phyloP scores from a whole-genome alignment of 2,888 invertebrate genomes.

The Patella depressa region DNA sequence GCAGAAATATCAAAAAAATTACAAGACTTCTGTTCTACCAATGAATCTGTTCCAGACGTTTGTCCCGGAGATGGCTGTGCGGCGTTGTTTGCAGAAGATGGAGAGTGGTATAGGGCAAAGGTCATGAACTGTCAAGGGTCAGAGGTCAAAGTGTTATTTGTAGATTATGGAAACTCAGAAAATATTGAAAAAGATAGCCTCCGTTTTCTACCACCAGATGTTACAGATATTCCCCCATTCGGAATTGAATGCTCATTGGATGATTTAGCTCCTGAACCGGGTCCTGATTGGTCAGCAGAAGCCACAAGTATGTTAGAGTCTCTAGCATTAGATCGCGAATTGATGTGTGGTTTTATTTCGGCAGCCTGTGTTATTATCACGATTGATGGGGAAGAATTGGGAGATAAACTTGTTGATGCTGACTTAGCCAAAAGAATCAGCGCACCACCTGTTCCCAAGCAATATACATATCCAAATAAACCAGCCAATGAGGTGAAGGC shows the following conservation, averaged over 20 bases:
- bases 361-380: conserved; percentile 36
- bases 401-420: conserved; percentile 17
- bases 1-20: conserved; percentile 40
- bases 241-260: conserved; percentile 42
- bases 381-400: conserved; percentile 38
- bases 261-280: conserved; percentile 42
- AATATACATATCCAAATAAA: conserved; percentile 20
- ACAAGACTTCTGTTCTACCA: not conserved
- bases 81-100: conserved; percentile 47
- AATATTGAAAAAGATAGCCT: conserved; percentile 23
- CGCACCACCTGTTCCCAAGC: not conserved
- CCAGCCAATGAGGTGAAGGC: conserved; percentile 26
- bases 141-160: conserved; percentile 52
- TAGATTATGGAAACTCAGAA: conserved; percentile 66
- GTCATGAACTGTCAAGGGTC: conserved; percentile 43
- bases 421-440: conserved; percentile 12
- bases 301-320: conserved; percentile 48
- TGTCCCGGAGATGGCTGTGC: not conserved
- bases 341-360: conserved; percentile 42
- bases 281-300: conserved; percentile 47
- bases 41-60: not conserved
- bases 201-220: conserved; percentile 34
- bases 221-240: conserved; percentile 19
- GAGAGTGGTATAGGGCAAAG: conserved; percentile 57
- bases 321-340: conserved; percentile 45